Base-by-base conservation (phyloP, 2,888 invertebrate species). In the Apocheima hispidaria region DNA sequence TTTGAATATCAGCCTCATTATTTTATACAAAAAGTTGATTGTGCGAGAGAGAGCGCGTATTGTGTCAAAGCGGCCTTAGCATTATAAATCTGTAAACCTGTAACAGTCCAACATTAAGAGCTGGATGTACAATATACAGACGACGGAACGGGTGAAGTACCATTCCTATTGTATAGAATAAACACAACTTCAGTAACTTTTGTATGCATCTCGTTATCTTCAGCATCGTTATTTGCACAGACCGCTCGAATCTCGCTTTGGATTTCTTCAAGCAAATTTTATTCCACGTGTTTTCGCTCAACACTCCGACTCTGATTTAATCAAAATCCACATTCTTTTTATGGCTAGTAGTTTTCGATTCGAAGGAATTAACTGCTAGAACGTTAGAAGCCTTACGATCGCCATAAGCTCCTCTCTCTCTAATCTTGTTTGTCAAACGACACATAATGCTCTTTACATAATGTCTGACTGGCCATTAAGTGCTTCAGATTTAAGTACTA, bases 161-260 rank as follows among this genome's bases (percentile, higher is more conserved):
- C 54, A 58, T 58, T 68, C 60, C 64, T 71, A 70, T 68, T 60
- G 68, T 69, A 68, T 73, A 72, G 71, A 74, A 69, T 69, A 78
- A 78, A 78, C 71, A 74, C 61, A 68, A 69, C 68, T 73, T 74
- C 73, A 70, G 71, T 67, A 71, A 73, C 71, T 75, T 75, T 74
- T 81, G 84, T 84, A 73, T 86, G 83, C 86, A 83, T 75, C 81
- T 88, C 84, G 84, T 88, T 88, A 88, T 79, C 82, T 81, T 71
- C 71, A 78, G 79, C 75, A 79, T 73, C 69, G 75, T 77, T 86
- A 82, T 86, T 86, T 86, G 76, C 73, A 69, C 69, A 79, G 69
- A 71, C 74, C 71, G 69, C 79, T 80, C 66, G 69, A 77, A 78
- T 73, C 65, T 68, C 70, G 66, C 66, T 64, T 63, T 68, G 67